phyloP scores from a whole-genome alignment of 2,797 vertebrate species.

The Oreonectes daqikongensis region DNA sequence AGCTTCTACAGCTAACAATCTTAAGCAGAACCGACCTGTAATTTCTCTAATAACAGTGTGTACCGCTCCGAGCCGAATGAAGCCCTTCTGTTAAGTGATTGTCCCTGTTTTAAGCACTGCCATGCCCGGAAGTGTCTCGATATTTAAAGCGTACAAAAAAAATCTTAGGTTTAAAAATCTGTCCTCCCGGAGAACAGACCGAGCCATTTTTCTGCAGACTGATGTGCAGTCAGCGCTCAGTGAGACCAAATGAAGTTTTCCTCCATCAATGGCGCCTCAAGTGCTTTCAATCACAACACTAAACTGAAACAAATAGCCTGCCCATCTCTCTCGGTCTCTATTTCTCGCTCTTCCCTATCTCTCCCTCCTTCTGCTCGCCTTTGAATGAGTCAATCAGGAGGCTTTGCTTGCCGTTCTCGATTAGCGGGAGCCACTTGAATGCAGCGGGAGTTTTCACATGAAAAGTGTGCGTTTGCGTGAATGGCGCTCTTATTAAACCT shows the following conservation, averaged over 20 bases:
- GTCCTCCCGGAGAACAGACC: slow-evolving; percentile 30
- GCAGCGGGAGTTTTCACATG: slow-evolving; percentile 4
- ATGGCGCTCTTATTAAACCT: slow-evolving; percentile 19
- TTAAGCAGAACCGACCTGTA: neutral
- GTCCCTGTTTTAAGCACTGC: slow-evolving; percentile 11
- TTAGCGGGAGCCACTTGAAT: slow-evolving; percentile 45
- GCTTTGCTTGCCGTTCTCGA: slow-evolving; percentile 32
- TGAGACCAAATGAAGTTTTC: slow-evolving; percentile 49
- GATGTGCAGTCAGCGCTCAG: slow-evolving; percentile 38
- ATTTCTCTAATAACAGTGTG: neutral
- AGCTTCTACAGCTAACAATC: neutral
- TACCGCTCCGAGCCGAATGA: neutral
- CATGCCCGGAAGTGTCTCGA: slow-evolving; percentile 19
- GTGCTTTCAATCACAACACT: slow-evolving; percentile 47
- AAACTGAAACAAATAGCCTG: slow-evolving; percentile 51
- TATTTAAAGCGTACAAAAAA: neutral
- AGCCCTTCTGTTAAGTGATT: neutral
- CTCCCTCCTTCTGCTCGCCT: slow-evolving; percentile 16
- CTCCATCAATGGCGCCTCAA: slow-evolving; percentile 39
- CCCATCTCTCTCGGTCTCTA: slow-evolving; percentile 36
- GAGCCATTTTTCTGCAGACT: slow-evolving; percentile 34
- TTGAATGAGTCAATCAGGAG: slow-evolving; percentile 40
- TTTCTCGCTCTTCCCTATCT: slow-evolving; percentile 35
- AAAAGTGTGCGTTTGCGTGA: slow-evolving; percentile 15
- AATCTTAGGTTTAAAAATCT: slow-evolving; percentile 25